These are phyloP conservation scores for Nasonia oneida DNA, from an alignment of 2,888 invertebrate genomes.

Conservation along the genomic window DNA sequence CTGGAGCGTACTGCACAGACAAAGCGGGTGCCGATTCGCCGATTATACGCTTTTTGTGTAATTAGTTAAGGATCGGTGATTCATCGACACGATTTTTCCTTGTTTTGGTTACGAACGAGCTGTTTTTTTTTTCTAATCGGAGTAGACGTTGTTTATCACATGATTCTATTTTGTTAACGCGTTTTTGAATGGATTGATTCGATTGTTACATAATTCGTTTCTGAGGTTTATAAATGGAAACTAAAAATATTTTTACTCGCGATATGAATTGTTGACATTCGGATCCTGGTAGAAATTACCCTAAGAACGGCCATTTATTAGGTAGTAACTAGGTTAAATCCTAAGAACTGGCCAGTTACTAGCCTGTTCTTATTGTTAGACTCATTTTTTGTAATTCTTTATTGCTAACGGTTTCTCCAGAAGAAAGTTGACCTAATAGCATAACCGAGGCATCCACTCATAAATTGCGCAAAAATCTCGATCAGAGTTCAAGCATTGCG, in stretches of 20 bases:
- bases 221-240: not conserved
- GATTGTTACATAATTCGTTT: not conserved
- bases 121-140: not conserved
- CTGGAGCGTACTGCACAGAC: not conserved
- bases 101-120: not conserved
- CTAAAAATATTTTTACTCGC: not conserved
- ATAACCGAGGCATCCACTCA: not conserved
- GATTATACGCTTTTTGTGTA: not conserved
- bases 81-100: not conserved
- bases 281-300: no score
- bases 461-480: not conserved
- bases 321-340: no score
- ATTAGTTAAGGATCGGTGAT: not conserved
- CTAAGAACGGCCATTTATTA: no score
- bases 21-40: not conserved
- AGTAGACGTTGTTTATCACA: not conserved
- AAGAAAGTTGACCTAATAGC: conserved; percentile 44
- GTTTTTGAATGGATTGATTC: not conserved
- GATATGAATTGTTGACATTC: not conserved
- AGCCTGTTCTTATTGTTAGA: no score
- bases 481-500: not conserved
- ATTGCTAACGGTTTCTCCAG: conserved; percentile 9
- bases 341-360: no score
- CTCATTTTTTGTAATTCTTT: not conserved
- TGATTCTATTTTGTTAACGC: not conserved